phyloP scores from a whole-genome alignment of 2,797 vertebrate genomes.

The Bradypus variegatus region DNA sequence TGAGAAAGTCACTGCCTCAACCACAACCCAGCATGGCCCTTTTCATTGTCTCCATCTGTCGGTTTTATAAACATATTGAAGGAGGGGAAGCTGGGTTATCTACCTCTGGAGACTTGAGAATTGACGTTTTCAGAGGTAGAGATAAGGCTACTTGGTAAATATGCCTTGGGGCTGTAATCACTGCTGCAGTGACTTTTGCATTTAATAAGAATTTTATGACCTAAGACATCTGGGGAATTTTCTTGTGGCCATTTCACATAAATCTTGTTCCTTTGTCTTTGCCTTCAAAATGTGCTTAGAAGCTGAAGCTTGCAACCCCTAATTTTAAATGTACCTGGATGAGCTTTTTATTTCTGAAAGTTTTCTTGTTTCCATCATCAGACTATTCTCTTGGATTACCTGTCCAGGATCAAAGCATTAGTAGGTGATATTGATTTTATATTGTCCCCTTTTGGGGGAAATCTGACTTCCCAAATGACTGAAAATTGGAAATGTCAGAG shows the following conservation, averaged over 20 bases:
- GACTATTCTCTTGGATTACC: neutral
- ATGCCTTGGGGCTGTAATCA: neutral
- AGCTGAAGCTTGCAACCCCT: neutral
- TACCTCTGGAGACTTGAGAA: neutral
- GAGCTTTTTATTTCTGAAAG: neutral
- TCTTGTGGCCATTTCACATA: neutral
- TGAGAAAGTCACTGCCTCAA: neutral
- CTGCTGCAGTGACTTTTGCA: neutral
- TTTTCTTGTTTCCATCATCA: neutral
- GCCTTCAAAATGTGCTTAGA: neutral
- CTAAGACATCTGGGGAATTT: neutral
- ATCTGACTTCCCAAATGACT: neutral
- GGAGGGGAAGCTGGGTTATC: neutral
- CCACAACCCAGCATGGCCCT: neutral
- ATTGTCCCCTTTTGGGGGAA: neutral
- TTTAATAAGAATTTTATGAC: neutral
- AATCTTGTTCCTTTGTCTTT: neutral
- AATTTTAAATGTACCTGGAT: conserved; percentile 2
- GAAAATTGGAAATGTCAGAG: neutral
- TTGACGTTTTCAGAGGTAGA: neutral
- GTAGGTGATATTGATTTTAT: neutral
- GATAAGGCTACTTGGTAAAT: neutral
- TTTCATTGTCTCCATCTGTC: neutral
- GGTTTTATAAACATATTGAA: neutral
- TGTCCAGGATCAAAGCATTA: neutral